These are phyloP conservation scores for Cotesia congregata DNA, from an alignment of 2,888 invertebrate species.

Conservation along the genomic window DNA sequence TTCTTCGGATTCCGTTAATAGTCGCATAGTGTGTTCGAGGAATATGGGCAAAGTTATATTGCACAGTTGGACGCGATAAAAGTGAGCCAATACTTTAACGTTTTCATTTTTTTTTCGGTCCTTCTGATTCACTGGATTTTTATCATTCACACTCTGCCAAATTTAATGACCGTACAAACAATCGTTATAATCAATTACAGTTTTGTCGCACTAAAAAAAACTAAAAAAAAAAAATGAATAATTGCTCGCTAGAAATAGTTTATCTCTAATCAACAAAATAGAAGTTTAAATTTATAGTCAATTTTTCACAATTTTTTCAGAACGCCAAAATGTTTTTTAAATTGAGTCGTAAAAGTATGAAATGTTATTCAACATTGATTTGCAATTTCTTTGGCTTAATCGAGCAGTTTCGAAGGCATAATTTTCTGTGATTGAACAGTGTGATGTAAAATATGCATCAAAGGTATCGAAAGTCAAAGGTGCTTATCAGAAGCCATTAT, in stretches of 20 bases:
- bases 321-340: too few species aligned
- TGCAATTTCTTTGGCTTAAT: too few species aligned
- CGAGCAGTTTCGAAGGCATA: not conserved
- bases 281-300: too few species aligned
- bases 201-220: not conserved
- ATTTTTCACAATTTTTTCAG: too few species aligned
- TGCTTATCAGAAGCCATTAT: not conserved
- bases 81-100: conserved; percentile 28
- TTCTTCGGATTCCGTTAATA: conserved; percentile 25
- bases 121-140: conserved; percentile 5
- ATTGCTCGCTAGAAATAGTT: not conserved
- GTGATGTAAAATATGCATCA: conserved; percentile 10
- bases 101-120: conserved; percentile 20
- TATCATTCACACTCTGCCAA: conserved; percentile 11
- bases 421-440: not conserved
- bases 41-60: conserved; percentile 40
- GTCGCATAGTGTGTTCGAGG: conserved; percentile 17
- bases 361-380: too few species aligned
- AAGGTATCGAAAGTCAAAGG: not conserved
- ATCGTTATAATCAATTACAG: conserved; percentile 20
- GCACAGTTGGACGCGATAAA: conserved; percentile 36
- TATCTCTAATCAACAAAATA: not conserved
- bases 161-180: conserved; percentile 26
- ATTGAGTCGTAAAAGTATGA: too few species aligned
- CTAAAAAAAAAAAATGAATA: too few species aligned